Evolutionary conservation across 1,140 invertebrate species (phyloP), one percentile per base, ranked within the genome.

Genomic region (Palaemon carinicauda): DNA sequence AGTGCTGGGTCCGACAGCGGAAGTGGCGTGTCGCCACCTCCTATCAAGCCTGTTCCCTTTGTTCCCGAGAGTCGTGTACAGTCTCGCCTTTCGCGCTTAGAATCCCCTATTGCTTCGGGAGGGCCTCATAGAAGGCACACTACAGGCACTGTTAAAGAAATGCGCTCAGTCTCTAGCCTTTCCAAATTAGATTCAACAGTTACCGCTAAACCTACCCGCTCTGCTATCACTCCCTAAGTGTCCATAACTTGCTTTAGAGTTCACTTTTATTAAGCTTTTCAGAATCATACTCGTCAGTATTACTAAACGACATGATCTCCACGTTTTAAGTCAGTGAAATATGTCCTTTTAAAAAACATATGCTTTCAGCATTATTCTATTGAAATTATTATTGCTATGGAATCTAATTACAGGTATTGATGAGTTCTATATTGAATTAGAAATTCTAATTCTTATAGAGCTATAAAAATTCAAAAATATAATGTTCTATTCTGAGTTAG

Each of bases 401-500:
- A 41, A 41, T 4, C 41, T 41, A 9, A 9, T 41, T 9, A 41
- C 41, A 41, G 41, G 41, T 41, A 41, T 12, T 12, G 12, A 5
- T 12, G 12, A 41, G 41, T 41, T 41, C 41, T 41, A 41, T 41
- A 41, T 0, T 41, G 41, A 41, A 41, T 41, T 41, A 41, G 41
- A 41, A 41, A 4, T 41, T 41, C 41, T 41, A 41, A 41, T 41
- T 41, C 41, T n/a, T 41, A 41, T 41, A 31, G 27, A 21, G 41
- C 41, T n/a, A 52, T 5, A 19, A 0, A 41, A 10, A 21, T 52
- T 78, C 69, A 73, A 21, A 29, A 73, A 73, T 21, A 17, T 73
- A 31, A 33, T 65, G 78, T 80, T 77, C 82, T 84, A 53, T 84
- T 60, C 65, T 78, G 69, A 84, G 77, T 77, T 84, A 84, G 82